Percentiles rank a stretch among this genome's conserved stretches.
Conservation (phyloP, 2,888 invertebrate genomes). For the Copidosoma aretas region DNA sequence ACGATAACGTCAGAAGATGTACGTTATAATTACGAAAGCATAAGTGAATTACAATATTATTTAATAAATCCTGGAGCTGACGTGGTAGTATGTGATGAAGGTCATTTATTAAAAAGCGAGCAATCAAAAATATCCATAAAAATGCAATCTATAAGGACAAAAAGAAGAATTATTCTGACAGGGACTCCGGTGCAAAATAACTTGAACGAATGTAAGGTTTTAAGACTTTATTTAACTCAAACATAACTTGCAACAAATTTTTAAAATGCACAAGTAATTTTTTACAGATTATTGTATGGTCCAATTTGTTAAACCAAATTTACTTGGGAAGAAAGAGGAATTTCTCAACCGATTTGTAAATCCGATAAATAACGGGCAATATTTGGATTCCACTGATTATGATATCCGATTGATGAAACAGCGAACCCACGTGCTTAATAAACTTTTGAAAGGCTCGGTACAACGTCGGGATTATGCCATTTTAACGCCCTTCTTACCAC, state of each 20-base stretch:
- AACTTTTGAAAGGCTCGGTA: conserved; percentile 87
- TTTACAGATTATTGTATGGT: conserved; percentile 92
- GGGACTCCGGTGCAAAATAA: conserved; percentile 97
- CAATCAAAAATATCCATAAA: conserved; percentile 83
- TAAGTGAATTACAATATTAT: conserved; percentile 67
- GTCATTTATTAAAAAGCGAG: conserved; percentile 92
- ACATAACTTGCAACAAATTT: background rate
- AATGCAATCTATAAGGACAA: conserved; percentile 57
- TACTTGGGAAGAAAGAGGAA: conserved; percentile 88
- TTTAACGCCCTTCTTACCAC: conserved; percentile 87
- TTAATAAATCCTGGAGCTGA: conserved; percentile 89
- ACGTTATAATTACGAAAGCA: conserved; percentile 50
- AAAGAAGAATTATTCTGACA: conserved; percentile 81
- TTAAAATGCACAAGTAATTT: background rate
- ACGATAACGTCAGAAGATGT: conserved; percentile 48
- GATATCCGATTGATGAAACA: conserved; percentile 90
- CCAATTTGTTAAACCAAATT: conserved; percentile 91
- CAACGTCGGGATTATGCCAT: conserved; percentile 88
- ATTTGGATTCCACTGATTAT: conserved; percentile 83
- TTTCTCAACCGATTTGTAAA: conserved; percentile 92
- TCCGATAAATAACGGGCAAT: conserved; percentile 93
- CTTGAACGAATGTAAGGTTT: conserved; percentile 76
- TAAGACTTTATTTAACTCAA: background rate
- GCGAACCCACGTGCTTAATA: conserved; percentile 88
- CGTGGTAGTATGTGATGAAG: conserved; percentile 93